These are phyloP conservation scores for Styela clava DNA, from an alignment of 23 tunicate genomes.

Conservation along the genomic window DNA sequence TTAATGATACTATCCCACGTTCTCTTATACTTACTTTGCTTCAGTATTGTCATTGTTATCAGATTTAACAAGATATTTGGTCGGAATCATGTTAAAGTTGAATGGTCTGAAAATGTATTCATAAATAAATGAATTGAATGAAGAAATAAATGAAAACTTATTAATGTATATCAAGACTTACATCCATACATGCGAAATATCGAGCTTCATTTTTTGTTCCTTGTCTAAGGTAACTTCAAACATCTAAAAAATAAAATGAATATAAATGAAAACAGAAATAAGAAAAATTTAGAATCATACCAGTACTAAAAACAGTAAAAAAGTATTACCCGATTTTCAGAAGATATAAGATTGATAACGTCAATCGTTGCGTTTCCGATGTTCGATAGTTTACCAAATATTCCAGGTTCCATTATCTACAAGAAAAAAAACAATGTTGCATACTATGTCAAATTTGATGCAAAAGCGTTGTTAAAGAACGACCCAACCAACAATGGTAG, in stretches of 20 bases:
- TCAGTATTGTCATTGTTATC: background rate
- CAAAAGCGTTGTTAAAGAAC: no score
- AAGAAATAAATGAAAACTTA: conserved; percentile 35
- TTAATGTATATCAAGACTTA: background rate
- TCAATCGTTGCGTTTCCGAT: conserved; percentile 65
- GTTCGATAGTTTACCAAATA: conserved; percentile 55
- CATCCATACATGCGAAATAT: background rate
- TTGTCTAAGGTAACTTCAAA: conserved; percentile 35
- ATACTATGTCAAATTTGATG: background rate
- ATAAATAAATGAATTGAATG: background rate
- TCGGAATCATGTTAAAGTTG: background rate
- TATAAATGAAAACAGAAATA: no score
- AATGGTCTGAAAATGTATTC: background rate
- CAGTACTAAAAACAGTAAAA: no score
- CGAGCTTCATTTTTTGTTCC: background rate
- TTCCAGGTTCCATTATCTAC: conserved; percentile 50
- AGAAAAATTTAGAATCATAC: no score
- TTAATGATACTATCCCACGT: no score
- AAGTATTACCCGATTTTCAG: conserved; percentile 38
- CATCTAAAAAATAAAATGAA: background rate
- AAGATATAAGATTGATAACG: conserved; percentile 38
- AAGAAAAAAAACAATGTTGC: background rate
- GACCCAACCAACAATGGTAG: no score
- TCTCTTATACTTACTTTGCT: no score
- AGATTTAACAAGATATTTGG: background rate